Base-by-base conservation (phyloP, 2,888 invertebrate species). In the Zaprionus bogoriensis region DNA sequence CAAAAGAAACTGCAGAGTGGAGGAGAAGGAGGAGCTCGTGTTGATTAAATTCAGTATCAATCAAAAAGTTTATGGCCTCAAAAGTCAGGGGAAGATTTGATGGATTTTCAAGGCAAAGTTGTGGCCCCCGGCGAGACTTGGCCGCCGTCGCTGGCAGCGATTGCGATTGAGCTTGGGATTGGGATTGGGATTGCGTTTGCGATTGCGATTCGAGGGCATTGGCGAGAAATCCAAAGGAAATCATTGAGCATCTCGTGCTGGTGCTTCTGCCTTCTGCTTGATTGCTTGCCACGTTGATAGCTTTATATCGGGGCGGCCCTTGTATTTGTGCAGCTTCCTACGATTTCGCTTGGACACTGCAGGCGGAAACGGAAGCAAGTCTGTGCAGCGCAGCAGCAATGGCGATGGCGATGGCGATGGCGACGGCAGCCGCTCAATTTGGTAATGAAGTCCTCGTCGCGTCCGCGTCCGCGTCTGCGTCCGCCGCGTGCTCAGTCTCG, bases 31-130 rank as follows among this genome's bases (percentile, higher is more conserved):
- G 55, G 64, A 67, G 87, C 63, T 85, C 65, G 82, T 82, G 71
- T 82, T 82, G 87, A 82, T 87, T 87, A 87, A 82, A 82, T 87
- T 82, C 82, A 75, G 79, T 87, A 82, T 82, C 82, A 82, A 82
- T 85, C 87, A 85, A 73, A 38, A 78, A 87, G 86, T 87, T 82
- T 87, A 82, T 82, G 87, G 87, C 76, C 87, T 75, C 78, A 87
- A 85, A 87, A 87, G 87, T 87, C 82, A 62, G 48, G 46, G 53
- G 61, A 63, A 61, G 77, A 77, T 80, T 80, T 86, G 79, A 80
- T 80, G 87, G 79, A 83, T 79, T 83, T 79, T 79, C 53, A 60
- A 67, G 63, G 71, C 73, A 67, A 60, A 71, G 66, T 66, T 82
- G 60, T 51, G 45, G 64, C 87, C 69, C 45, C 30, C 44, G 69